Evolutionary conservation across 1,140 invertebrate genomes (phyloP), one percentile per base, ranked within the genome.

Genomic region (Oedothorax gibbosus): DNA sequence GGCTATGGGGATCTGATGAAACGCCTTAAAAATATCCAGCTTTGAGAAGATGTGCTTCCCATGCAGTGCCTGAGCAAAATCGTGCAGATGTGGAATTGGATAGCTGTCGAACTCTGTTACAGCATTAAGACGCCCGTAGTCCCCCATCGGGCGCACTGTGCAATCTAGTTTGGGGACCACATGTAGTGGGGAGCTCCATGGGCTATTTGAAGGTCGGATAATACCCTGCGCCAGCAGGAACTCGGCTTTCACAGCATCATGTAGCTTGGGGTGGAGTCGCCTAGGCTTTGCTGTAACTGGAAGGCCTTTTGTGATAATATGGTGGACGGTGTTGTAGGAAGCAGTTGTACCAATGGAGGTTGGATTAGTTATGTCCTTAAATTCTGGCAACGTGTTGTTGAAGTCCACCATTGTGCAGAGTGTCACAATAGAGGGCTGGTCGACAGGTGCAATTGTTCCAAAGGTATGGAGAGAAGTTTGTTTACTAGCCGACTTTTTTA

Each of bases 121-220:
- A 7, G 62, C 51, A 18, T 87, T 87, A 6, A 81, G 77, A 0
- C n/a, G 0, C 62, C 87, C 12, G 62, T 86, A 87, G 60, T 87
- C 87, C 18, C 66, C 75, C 7, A 73, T 18, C 5, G 76, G 78
- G 3, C 86, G 8, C 54, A 86, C 51, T 9, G 85, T 83, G 20
- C 20, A 77, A n/a, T 50, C 57, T 21, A 18, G 56, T 57, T 88
- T 87, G 0, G 85, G 87, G 15, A 89, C 88, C 20, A 88, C 80
- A 86, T 88, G 87, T 9, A 88, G 65, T 4, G 82, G 86, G 6
- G 87, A 88, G 9, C 85, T 64, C 78, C 78, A 88, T 7, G 54
- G 50, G 56, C 81, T 88, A 6, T 66, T 78, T 8, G 87, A 88
- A 18, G 66, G 87, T 6, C 86, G 73, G 5, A 88, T 83, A 15